Conservation (phyloP, 2,888 invertebrate genomes). For the Saturnia japonica region DNA sequence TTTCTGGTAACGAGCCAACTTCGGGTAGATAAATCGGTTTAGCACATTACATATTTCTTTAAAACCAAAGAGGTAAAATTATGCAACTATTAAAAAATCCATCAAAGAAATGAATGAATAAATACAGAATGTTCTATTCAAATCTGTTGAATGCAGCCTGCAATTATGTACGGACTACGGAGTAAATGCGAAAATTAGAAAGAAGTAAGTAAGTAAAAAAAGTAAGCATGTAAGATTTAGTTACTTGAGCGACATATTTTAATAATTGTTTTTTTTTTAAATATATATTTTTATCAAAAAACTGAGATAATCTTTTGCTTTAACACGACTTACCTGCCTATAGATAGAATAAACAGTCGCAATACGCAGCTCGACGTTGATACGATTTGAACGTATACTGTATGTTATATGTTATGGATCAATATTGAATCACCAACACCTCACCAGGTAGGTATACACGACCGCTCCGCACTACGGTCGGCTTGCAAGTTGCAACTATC, state of each 20-base stretch:
- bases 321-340: too few species aligned
- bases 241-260: not conserved
- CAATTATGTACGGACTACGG: not conserved
- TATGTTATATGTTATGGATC: too few species aligned
- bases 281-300: not conserved
- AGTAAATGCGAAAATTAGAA: too few species aligned
- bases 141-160: not conserved
- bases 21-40: not conserved
- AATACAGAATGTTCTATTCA: not conserved
- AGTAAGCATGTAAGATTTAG: not conserved
- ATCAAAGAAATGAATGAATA: not conserved
- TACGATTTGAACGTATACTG: too few species aligned
- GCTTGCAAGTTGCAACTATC: too few species aligned
- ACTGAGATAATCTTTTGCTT: not conserved
- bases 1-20: not conserved
- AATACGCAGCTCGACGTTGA: too few species aligned
- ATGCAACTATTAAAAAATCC: not conserved
- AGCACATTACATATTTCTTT: not conserved
- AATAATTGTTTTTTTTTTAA: not conserved
- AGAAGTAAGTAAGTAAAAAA: too few species aligned
- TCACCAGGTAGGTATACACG: too few species aligned
- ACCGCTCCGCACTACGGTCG: too few species aligned
- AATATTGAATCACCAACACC: too few species aligned
- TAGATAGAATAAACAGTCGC: too few species aligned
- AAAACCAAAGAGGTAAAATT: not conserved